These are phyloP conservation scores for Lacerta agilis DNA, from an alignment of 2,797 vertebrate genomes.

Conservation along the genomic window DNA sequence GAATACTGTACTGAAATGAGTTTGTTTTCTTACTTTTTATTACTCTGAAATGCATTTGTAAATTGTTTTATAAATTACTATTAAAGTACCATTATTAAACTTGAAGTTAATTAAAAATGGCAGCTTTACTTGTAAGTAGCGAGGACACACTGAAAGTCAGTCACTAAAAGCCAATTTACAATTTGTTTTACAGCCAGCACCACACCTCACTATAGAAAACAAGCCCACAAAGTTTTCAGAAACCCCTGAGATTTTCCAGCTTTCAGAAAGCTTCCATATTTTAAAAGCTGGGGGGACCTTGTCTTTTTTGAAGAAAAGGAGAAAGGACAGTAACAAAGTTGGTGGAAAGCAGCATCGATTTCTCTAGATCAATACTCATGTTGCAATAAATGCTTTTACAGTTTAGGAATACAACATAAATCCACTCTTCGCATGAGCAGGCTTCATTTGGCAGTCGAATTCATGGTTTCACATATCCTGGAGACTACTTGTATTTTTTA, in stretches of 20 bases:
- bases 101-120: not conserved
- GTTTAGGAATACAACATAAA: constrained; percentile 23
- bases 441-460: constrained; percentile 17
- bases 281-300: not conserved
- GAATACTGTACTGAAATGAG: not conserved
- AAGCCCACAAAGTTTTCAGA: not conserved
- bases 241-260: not conserved
- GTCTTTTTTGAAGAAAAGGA: not conserved
- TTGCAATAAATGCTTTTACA: constrained; percentile 4
- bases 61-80: too few species aligned
- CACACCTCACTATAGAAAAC: constrained; percentile 20
- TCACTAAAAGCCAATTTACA: not conserved
- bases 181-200: not conserved
- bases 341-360: constrained; percentile 17
- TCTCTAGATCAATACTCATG: constrained; percentile 24
- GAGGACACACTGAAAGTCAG: constrained; percentile 3
- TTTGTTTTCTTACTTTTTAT: not conserved
- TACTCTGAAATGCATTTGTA: not conserved
- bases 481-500: not conserved
- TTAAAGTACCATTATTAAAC: not conserved
- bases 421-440: not conserved
- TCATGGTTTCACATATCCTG: not conserved
- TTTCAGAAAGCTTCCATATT: constrained; percentile 12
- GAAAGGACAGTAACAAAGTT: not conserved
- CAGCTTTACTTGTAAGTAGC: not conserved